Base-by-base conservation (phyloP, 2,113 vertebrate genomes). In the Amphiprion ocellaris region DNA sequence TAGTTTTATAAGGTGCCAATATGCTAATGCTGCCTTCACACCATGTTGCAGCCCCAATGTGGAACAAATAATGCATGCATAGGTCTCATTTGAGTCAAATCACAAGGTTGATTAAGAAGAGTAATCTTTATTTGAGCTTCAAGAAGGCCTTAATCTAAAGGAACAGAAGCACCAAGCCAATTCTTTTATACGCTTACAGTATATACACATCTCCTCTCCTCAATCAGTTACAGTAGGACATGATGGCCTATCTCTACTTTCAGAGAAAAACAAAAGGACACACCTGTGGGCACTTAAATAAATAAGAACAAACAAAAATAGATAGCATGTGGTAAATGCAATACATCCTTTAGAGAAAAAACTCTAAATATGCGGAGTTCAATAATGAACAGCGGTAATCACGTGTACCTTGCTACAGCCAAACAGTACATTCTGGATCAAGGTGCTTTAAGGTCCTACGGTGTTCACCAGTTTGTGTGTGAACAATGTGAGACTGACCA, bases 231-330 rank as follows among this genome's bases (percentile, higher is more conserved):
- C 44, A 77, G 64, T 53, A 73, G 46, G 4, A 15, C 19, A 44
- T 47, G 21, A 67, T 56, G 56, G 41, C 46, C 68, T 47, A 60
- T 19, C 4, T 14, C 39, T 69, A 83, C 26, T 28, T 17, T 30
- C 33, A 52, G 26, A 69, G 66, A 77, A 62, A 54, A 52, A 21
- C 11, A 44, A 44, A 6, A 55, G 1, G 41, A 77, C 4, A 85
- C 24, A 82, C 53, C 68, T 83, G 85, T 88, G 88, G 86, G 84
- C 83, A 90, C 86, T 89, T 89, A 12, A 90, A 92, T 92, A 92
- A 93, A 90, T 91, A 85, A 74, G 33, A 86, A 70, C 37, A 79
- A 37, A 53, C 8, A 60, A 69, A 49, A 70, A 46, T 46, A 49
- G n/a, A 71, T n/a, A 77, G 49, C 10, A 82, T 21, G 69, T 28